Evolutionary conservation across 2,113 vertebrate genomes (phyloP).

Genomic region (Plestiodon gilberti): DNA sequence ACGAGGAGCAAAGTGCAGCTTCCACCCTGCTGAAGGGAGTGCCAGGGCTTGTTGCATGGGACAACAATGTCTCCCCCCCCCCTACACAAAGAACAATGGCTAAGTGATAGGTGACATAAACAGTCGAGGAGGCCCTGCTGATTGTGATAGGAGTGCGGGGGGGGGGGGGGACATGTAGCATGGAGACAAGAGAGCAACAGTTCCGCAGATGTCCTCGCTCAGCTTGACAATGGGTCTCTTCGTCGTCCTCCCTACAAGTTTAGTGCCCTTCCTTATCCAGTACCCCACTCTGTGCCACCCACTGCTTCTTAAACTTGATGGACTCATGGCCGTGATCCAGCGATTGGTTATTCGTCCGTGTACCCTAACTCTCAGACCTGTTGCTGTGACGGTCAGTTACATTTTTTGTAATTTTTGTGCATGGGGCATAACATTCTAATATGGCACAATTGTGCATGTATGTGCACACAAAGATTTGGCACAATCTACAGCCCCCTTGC

Average conservation of each 20-base stretch:
- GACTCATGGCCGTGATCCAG: background rate
- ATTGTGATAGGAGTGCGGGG: background rate
- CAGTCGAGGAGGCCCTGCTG: background rate
- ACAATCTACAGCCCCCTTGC: background rate
- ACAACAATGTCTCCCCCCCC: background rate
- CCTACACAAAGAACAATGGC: background rate
- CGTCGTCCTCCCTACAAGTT: background rate
- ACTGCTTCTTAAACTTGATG: too few relatives aligned
- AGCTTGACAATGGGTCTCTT: too few relatives aligned
- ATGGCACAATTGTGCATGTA: rapidly evolving
- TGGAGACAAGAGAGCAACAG: background rate
- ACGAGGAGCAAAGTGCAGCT: background rate
- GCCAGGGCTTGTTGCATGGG: background rate
- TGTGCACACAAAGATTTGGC: background rate
- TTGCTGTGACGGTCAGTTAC: too few relatives aligned
- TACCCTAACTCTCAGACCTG: background rate
- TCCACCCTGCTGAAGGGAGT: background rate
- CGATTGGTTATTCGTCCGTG: too few relatives aligned
- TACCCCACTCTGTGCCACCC: background rate
- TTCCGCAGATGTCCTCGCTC: background rate
- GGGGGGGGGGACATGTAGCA: background rate
- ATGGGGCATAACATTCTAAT: background rate
- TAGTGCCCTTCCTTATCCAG: too few relatives aligned
- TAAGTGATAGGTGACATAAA: too few relatives aligned
- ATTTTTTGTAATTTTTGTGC: background rate